Evolutionary conservation across 2,113 vertebrate genomes (phyloP), one percentile per base, ranked within the genome.

Genomic region (Notiomystis cincta): DNA sequence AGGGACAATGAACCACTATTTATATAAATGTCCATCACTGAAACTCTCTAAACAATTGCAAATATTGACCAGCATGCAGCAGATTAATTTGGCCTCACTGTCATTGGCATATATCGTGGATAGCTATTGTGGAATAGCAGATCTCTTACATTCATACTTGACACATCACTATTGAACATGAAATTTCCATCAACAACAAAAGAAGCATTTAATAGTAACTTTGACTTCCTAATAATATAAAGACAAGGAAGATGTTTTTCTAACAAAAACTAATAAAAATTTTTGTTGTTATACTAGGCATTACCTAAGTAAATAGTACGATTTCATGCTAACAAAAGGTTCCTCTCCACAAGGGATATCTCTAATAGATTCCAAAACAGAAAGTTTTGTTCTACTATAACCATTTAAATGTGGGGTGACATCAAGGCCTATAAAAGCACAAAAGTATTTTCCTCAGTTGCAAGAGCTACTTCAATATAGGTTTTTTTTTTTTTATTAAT

Each of bases 1-100:
- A 93, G 70, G 81, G 89, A 96, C 94, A 96, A 93, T 81, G 85
- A 97, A 85, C 89, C 70, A 65, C 56, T 96, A 95, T 97, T 96
- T 96, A 96, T 95, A 96, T 85, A 93, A 92, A 89, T 22, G 94
- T 96, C 94, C 61, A 84, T 95, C 93, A 95, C 56, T 56, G 71
- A 89, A 96, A 91, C 38, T 83, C 80, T 93, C 71, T 94, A 92
- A 97, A 97, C 85, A 95, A 84, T 90, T 96, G 89, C 89, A 96
- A 97, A 96, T 93, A 96, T 93, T 97, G 97, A 96, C 90, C 47
- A 76, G 64, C 73, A 64, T 40, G 53, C 86, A 94, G 85, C 69
- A 84, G 91, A 95, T 93, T 96, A 66, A 92, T 95, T 94, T 93
- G 70, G 61, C 61, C 78, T 89, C 38, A 44, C 76, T 86, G 80